Conservation (phyloP, 2,113 vertebrate genomes). For the Paedocypris sp. region DNA sequence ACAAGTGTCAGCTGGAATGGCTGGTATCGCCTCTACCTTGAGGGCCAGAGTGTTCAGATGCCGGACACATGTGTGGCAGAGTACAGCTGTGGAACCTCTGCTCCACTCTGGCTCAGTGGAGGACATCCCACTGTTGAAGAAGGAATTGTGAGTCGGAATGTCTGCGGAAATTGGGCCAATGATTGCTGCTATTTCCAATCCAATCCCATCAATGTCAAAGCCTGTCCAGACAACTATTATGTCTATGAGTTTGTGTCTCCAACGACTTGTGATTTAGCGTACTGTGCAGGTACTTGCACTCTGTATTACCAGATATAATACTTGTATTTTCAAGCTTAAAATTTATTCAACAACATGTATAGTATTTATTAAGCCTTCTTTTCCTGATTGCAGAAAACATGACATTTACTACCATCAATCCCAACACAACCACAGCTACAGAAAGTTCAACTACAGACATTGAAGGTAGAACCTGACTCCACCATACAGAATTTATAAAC, state of each 20-base stretch:
- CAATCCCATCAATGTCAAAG: slow-evolving; percentile 6
- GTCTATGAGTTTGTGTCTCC: slow-evolving; percentile 2
- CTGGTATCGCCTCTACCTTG: slow-evolving; percentile 23
- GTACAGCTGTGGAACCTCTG: neutral
- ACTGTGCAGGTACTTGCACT: neutral
- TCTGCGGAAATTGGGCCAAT: neutral
- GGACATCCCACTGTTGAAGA: slow-evolving; percentile 1
- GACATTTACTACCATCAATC: no score
- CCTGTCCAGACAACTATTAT: slow-evolving; percentile 8
- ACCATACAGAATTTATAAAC: no score
- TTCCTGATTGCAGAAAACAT: no score
- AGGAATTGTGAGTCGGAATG: neutral
- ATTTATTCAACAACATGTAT: neutral
- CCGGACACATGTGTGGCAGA: neutral
- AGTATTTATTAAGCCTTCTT: no score
- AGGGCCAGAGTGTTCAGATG: neutral
- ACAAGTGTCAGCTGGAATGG: neutral
- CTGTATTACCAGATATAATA: neutral
- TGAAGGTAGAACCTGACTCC: no score
- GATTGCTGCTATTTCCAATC: neutral
- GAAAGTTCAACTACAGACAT: no score
- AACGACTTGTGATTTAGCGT: accelerated
- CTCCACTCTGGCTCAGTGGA: neutral
- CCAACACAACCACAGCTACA: no score
- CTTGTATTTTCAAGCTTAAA: neutral